Evolutionary conservation across 1,140 invertebrate species (phyloP).

Genomic region (Zaprionus ghesquierei): DNA sequence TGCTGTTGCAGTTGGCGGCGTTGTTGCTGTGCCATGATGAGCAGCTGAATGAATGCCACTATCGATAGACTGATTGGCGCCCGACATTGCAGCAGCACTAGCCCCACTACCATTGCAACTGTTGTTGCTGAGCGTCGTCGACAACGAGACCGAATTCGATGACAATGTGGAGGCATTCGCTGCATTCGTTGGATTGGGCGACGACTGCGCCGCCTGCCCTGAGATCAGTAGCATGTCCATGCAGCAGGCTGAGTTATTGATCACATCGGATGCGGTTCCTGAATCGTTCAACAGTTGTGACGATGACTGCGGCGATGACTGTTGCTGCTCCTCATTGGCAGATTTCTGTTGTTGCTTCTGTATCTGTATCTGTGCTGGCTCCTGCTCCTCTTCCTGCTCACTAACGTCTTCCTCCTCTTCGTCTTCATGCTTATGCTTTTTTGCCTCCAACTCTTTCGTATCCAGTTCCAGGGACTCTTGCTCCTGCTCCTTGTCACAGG

Average conservation of each 20-base stretch:
- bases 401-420: background rate
- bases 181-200: constrained; percentile 67
- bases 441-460: background rate
- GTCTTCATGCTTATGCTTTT: background rate
- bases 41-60: constrained; percentile 66
- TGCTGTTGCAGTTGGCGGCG: too few species aligned
- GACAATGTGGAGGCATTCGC: constrained; percentile 41
- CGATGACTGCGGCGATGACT: constrained; percentile 18
- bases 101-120: constrained; percentile 11
- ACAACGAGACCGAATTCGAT: constrained; percentile 42
- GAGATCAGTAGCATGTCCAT: constrained; percentile 69
- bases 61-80: constrained; percentile 67
- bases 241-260: constrained; percentile 56
- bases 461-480: background rate
- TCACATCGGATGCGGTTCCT: constrained; percentile 54
- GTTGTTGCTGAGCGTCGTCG: constrained; percentile 31
- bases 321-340: background rate
- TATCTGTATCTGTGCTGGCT: background rate
- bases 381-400: constrained; percentile 32
- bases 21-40: too few species aligned
- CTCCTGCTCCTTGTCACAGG: background rate
- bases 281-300: constrained; percentile 64
- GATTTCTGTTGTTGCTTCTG: background rate
- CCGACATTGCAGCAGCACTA: constrained; percentile 18
- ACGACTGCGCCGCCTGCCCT: constrained; percentile 63